These are phyloP conservation scores for Stichodactyla helianthus DNA, from an alignment of 64 coral and sea anemone species.

Conservation along the genomic window DNA sequence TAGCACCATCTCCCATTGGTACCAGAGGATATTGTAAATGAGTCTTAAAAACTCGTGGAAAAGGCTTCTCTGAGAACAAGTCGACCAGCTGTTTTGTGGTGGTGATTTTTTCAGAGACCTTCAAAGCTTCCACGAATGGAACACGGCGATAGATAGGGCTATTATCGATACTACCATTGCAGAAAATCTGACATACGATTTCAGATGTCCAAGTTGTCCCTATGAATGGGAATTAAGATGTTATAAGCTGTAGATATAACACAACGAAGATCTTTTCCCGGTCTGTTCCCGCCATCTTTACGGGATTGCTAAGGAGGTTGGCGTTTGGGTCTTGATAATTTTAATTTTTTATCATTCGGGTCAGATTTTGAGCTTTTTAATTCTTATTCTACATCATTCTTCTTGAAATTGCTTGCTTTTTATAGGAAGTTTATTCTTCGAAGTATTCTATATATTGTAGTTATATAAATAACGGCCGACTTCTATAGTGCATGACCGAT, in stretches of 20 bases:
- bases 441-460: too few species aligned
- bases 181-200: constrained; percentile 10
- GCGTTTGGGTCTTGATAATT: too few species aligned
- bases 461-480: too few species aligned
- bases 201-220: constrained; percentile 2
- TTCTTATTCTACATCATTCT: too few species aligned
- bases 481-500: too few species aligned
- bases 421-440: too few species aligned
- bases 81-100: not conserved
- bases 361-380: too few species aligned
- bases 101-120: not conserved
- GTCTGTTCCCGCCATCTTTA: too few species aligned
- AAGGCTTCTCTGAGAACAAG: not conserved
- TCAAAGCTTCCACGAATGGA: not conserved
- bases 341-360: too few species aligned
- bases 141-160: not conserved
- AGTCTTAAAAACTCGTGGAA: constrained; percentile 31
- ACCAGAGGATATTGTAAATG: constrained; percentile 34
- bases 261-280: not conserved
- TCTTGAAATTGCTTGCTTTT: too few species aligned
- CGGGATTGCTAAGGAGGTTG: too few species aligned
- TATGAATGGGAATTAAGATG: not conserved
- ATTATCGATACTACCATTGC: not conserved
- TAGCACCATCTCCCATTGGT: constrained; percentile 13
- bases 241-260: not conserved